These are phyloP conservation scores for Phalacrocorax aristotelis DNA, from an alignment of 2,113 vertebrate genomes.

Conservation along the genomic window DNA sequence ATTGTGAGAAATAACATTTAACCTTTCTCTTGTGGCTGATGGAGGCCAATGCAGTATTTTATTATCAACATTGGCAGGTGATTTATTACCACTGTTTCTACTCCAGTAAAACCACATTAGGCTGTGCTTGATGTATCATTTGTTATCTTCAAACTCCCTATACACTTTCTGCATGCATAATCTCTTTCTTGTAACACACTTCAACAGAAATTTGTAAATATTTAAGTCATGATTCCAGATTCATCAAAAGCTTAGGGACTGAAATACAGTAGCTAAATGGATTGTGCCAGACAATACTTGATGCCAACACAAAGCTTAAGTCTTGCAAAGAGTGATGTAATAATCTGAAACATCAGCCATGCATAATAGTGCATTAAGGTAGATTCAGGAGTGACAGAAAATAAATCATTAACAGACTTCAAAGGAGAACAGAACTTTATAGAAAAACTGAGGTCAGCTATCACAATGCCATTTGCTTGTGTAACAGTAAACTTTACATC, in stretches of 20 bases:
- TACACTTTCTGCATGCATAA: slow-evolving; percentile 77
- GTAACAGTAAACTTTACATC: slow-evolving; percentile 39
- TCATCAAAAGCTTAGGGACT: slow-evolving; percentile 49
- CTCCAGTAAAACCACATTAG: slow-evolving; percentile 83
- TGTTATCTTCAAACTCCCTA: slow-evolving; percentile 74
- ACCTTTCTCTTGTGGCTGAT: slow-evolving; percentile 78
- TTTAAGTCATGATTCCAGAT: slow-evolving; percentile 69
- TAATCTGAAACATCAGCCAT: slow-evolving; percentile 44
- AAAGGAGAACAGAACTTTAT: slow-evolving; percentile 32
- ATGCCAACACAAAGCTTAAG: slow-evolving; percentile 46
- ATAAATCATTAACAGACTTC: slow-evolving; percentile 63
- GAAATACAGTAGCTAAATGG: slow-evolving; percentile 47
- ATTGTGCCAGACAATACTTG: slow-evolving; percentile 53
- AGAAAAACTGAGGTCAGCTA: slow-evolving; percentile 54
- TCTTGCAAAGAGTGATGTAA: slow-evolving; percentile 50
- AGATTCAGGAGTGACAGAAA: slow-evolving; percentile 24
- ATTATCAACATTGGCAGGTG: slow-evolving; percentile 81
- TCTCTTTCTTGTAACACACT: slow-evolving; percentile 53
- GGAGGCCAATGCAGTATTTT: slow-evolving; percentile 78
- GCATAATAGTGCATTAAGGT: slow-evolving; percentile 49
- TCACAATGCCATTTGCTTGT: slow-evolving; percentile 17
- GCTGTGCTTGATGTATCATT: slow-evolving; percentile 74
- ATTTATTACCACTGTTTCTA: slow-evolving; percentile 84
- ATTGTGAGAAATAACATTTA: slow-evolving; percentile 80
- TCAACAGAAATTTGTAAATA: slow-evolving; percentile 69